Conservation (phyloP, 2,113 vertebrate species). For the Coturnix japonica region DNA sequence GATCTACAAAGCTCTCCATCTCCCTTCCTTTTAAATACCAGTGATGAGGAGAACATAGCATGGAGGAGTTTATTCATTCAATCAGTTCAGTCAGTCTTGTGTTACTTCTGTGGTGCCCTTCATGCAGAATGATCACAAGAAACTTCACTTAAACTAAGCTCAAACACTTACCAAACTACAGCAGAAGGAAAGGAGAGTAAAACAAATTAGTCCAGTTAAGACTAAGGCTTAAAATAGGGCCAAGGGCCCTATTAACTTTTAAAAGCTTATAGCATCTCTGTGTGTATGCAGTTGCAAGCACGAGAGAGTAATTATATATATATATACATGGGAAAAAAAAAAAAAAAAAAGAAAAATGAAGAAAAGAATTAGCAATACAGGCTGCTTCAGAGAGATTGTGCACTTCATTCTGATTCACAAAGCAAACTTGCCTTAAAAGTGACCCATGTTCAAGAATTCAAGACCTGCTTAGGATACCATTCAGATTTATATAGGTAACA, state of each 20-base stretch:
- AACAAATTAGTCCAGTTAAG: slow-evolving; percentile 68
- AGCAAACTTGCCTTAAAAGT: slow-evolving; percentile 41
- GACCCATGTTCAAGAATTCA: not conserved
- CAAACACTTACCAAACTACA: slow-evolving; percentile 19
- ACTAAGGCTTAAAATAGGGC: slow-evolving; percentile 62
- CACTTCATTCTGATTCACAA: slow-evolving; percentile 48
- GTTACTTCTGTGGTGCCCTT: slow-evolving; percentile 29
- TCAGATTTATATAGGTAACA: slow-evolving; percentile 58
- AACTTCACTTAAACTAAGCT: slow-evolving; percentile 63
- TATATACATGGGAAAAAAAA: not conserved
- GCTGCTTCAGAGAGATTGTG: slow-evolving; percentile 57
- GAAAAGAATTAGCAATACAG: slow-evolving; percentile 64
- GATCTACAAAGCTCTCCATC: not conserved
- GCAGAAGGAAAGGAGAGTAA: slow-evolving; percentile 72
- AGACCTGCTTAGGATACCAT: not conserved
- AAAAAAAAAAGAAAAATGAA: not conserved
- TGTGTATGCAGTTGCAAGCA: not conserved
- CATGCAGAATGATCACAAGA: slow-evolving; percentile 52
- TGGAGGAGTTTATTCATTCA: not conserved
- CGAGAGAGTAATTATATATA: not conserved
- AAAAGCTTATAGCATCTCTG: slow-evolving; percentile 60
- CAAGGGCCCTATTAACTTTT: slow-evolving; percentile 63
- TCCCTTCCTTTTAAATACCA: slow-evolving; percentile 14
- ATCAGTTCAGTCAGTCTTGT: slow-evolving; percentile 41
- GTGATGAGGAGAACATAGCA: not conserved